These are phyloP conservation scores for Oceanodroma tethys DNA, from an alignment of 2,113 vertebrate species.

Conservation along the genomic window DNA sequence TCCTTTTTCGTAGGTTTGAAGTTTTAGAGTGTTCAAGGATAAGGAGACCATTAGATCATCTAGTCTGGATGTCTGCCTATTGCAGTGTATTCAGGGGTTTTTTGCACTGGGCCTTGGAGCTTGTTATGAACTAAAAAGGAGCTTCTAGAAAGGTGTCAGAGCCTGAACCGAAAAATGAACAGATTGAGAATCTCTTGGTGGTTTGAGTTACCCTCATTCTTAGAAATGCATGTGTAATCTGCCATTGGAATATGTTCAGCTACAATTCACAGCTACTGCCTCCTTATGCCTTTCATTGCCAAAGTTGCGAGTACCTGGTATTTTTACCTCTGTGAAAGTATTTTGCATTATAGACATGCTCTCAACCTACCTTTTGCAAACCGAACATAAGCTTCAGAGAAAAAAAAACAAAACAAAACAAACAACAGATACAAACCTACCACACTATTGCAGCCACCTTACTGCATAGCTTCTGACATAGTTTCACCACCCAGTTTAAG, in stretches of 20 bases:
- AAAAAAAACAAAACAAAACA: background rate
- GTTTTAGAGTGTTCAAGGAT: background rate
- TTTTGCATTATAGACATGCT: background rate
- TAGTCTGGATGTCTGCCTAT: background rate
- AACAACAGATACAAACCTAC: background rate
- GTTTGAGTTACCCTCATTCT: slow-evolving; percentile 25
- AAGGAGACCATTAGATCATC: background rate
- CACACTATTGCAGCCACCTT: background rate
- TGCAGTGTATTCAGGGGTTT: background rate
- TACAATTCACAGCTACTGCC: background rate
- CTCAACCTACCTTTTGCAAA: background rate
- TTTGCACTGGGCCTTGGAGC: background rate
- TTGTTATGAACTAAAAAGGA: background rate
- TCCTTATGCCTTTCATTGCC: background rate
- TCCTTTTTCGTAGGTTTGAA: background rate
- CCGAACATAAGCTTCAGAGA: background rate
- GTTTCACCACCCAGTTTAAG: background rate
- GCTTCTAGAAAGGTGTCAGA: background rate
- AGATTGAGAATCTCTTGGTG: slow-evolving; percentile 54
- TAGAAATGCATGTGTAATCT: slow-evolving; percentile 7
- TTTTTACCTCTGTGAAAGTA: background rate
- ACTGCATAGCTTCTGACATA: background rate
- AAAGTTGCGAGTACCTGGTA: background rate
- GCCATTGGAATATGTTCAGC: background rate
- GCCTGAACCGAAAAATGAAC: slow-evolving; percentile 11